A percentile compares a stretch with the other conserved stretches of the same genome.
Conservation (phyloP, 2,888 invertebrate genomes). For the Parapristionchus giblindavisi region DNA sequence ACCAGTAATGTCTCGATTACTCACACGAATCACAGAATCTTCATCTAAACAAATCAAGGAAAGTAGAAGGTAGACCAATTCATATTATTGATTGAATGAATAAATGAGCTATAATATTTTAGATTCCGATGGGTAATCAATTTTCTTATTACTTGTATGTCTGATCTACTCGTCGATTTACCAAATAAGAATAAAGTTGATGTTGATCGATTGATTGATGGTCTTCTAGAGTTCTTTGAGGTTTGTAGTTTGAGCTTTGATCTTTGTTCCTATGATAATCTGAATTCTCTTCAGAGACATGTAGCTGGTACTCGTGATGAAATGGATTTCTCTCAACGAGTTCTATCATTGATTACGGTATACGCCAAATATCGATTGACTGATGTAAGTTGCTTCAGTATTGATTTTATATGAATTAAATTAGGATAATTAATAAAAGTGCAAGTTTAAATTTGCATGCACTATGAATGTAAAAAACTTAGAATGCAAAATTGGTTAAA, state of each 20-base stretch:
- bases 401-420: background rate
- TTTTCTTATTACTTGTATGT: constrained; percentile 23
- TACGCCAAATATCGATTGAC: background rate
- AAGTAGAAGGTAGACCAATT: constrained; percentile 7
- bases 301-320: constrained; percentile 33
- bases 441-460: background rate
- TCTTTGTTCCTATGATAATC: background rate
- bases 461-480: background rate
- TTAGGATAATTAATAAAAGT: too few species aligned
- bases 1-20: constrained; percentile 23
- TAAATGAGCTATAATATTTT: too few species aligned
- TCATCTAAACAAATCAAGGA: constrained; percentile 16
- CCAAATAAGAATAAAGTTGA: background rate
- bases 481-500: background rate
- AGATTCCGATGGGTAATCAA: constrained; percentile 37
- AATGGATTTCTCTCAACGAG: background rate
- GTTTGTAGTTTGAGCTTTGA: background rate
- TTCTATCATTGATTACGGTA: background rate
- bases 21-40: constrained; percentile 22
- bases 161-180: background rate
- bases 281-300: constrained; percentile 17
- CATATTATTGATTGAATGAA: background rate
- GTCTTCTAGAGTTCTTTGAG: constrained; percentile 32
- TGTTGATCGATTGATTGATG: constrained; percentile 34
- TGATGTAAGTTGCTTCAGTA: background rate